These are phyloP conservation scores for Caenorhabditis macrosperma DNA, from an alignment of 2,888 invertebrate genomes.

Conservation along the genomic window DNA sequence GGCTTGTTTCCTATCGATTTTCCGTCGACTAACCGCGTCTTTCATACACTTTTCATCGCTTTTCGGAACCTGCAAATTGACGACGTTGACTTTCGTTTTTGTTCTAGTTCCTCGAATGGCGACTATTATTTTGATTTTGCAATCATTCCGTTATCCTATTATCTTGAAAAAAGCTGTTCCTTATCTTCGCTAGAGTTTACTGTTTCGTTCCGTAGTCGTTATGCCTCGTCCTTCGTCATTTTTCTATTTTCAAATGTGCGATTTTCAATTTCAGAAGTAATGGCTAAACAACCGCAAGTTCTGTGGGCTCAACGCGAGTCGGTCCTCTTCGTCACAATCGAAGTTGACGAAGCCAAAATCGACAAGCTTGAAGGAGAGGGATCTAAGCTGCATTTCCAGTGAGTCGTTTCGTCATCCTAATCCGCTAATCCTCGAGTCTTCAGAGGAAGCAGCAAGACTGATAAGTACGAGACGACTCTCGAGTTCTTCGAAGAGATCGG, in stretches of 20 bases:
- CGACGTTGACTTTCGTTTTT: too few species aligned
- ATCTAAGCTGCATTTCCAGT: conserved; percentile 74
- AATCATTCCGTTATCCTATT: too few species aligned
- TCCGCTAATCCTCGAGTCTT: conserved; percentile 53
- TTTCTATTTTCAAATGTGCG: not conserved
- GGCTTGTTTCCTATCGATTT: not conserved
- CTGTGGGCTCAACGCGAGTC: conserved; percentile 94
- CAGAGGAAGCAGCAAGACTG: conserved; percentile 88
- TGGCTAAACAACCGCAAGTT: conserved; percentile 85
- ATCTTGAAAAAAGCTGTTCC: too few species aligned
- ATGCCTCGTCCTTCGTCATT: not conserved
- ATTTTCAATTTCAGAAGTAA: conserved; percentile 8
- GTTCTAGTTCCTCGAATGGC: too few species aligned
- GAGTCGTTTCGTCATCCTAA: conserved; percentile 13
- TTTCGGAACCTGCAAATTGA: too few species aligned
- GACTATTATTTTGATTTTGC: too few species aligned
- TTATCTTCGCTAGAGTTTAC: too few species aligned
- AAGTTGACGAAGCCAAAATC: conserved; percentile 86
- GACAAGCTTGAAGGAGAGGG: conserved; percentile 71
- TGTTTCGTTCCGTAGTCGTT: too few species aligned
- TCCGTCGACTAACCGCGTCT: not conserved
- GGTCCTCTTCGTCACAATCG: conserved; percentile 90
- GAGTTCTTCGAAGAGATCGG: conserved; percentile 88
- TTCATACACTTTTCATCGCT: too few species aligned
- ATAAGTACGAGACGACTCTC: conserved; percentile 90